Evolutionary conservation across 2,113 vertebrate species (phyloP).

Genomic region (Hippocampus guttulatus): DNA sequence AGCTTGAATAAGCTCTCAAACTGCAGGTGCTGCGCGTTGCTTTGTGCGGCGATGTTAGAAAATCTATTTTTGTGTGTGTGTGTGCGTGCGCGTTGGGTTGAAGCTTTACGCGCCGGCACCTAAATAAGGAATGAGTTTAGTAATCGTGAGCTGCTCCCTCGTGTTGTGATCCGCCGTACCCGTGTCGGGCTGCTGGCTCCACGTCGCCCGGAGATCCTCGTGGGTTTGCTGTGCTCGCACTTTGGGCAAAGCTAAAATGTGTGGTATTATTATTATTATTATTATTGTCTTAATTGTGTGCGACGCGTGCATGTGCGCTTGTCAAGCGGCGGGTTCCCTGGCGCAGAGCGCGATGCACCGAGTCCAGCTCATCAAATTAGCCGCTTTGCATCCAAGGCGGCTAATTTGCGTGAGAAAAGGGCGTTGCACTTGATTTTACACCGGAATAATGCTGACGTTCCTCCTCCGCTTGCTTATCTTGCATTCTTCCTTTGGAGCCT

Average conservation of each 20-base stretch:
- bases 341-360: neutral
- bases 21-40: slow-evolving; percentile 38
- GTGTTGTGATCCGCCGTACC: slow-evolving; percentile 47
- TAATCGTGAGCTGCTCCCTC: slow-evolving; percentile 43
- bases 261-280: too few relatives aligned
- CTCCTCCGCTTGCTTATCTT: slow-evolving; percentile 48
- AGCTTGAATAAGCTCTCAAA: slow-evolving; percentile 50
- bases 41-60: slow-evolving; percentile 11
- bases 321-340: neutral
- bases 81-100: slow-evolving; percentile 12
- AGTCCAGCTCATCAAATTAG: slow-evolving; percentile 5
- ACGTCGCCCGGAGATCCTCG: slow-evolving; percentile 52
- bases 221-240: slow-evolving; percentile 41
- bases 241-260: neutral
- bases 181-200: slow-evolving; percentile 50
- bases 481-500: slow-evolving; percentile 42
- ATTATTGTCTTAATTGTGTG: too few relatives aligned
- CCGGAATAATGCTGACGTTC: slow-evolving; percentile 56
- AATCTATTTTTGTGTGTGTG: slow-evolving; percentile 1
- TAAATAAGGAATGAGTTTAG: slow-evolving; percentile 68
- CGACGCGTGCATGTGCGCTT: neutral
- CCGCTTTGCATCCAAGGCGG: slow-evolving; percentile 38
- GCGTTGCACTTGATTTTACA: slow-evolving; percentile 47
- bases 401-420: slow-evolving; percentile 47
- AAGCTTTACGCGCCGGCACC: slow-evolving; percentile 33